Conservation (phyloP, 2,888 invertebrate genomes). For the Cybosia mesomella region DNA sequence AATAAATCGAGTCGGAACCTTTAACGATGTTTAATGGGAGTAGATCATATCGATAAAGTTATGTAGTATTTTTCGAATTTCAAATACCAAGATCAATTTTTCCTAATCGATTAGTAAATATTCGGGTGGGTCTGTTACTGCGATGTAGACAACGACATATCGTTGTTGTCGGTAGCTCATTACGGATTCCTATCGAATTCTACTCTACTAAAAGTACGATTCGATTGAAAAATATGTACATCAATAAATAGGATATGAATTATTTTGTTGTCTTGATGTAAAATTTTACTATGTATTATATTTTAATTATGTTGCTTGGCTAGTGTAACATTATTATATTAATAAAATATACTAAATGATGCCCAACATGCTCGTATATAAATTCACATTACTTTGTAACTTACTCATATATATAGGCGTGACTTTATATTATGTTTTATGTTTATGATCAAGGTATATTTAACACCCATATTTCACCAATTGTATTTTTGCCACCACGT, state of each 20-base stretch:
- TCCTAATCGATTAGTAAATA: slow-evolving; percentile 71
- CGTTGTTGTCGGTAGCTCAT: slow-evolving; percentile 56
- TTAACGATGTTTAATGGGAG: slow-evolving; percentile 74
- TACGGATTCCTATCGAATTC: slow-evolving; percentile 64
- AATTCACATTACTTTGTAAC: no score
- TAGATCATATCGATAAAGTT: slow-evolving; percentile 68
- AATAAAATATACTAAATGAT: no score
- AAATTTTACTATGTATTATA: slow-evolving; percentile 7
- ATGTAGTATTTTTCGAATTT: slow-evolving; percentile 64
- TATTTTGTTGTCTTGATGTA: slow-evolving; percentile 57
- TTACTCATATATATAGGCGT: no score
- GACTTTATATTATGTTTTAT: no score
- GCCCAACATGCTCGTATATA: no score
- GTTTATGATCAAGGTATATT: no score
- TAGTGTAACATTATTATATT: no score
- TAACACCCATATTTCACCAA: no score
- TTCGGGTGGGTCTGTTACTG: slow-evolving; percentile 61
- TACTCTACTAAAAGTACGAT: slow-evolving; percentile 30
- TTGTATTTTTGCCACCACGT: no score
- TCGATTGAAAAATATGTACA: slow-evolving; percentile 37
- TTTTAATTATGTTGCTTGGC: no score
- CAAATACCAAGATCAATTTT: slow-evolving; percentile 68
- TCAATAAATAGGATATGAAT: slow-evolving; percentile 39
- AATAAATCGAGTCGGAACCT: slow-evolving; percentile 75
- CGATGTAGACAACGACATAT: slow-evolving; percentile 60